phyloP scores from a whole-genome alignment of 2,888 invertebrate genomes.

The Gari tellinella region DNA sequence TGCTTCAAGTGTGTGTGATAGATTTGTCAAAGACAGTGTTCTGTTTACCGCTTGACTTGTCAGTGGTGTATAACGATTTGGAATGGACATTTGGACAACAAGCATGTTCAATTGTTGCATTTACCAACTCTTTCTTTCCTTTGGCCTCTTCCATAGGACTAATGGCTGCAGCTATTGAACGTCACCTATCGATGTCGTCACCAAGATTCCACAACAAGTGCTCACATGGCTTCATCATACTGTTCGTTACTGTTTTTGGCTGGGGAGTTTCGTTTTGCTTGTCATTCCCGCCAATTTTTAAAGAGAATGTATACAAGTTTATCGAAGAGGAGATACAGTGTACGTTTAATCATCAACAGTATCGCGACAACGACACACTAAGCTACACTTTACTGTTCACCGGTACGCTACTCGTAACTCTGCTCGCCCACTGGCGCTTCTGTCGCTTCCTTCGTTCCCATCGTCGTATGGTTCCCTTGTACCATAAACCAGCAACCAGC shows the following conservation, averaged over 20 bases:
- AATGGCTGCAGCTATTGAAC: conserved; percentile 75
- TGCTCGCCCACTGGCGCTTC: conserved; percentile 75
- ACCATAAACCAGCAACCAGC: conserved; percentile 77
- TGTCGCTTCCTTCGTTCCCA: conserved; percentile 76
- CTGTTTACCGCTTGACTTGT: conserved; percentile 79
- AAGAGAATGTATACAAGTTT: conserved; percentile 78
- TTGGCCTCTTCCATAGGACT: conserved; percentile 76
- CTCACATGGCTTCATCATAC: conserved; percentile 71
- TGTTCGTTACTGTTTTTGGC: conserved; percentile 71
- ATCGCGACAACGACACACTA: conserved; percentile 77
- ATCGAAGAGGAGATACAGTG: conserved; percentile 78
- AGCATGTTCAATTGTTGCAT: conserved; percentile 77
- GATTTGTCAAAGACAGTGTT: conserved; percentile 78
- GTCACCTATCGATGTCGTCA: conserved; percentile 74
- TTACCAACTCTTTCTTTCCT: conserved; percentile 79
- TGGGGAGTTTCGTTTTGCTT: conserved; percentile 77
- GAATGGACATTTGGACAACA: conserved; percentile 75
- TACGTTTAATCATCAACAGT: conserved; percentile 75
- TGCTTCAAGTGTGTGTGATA: conserved; percentile 76
- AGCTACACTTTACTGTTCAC: conserved; percentile 77
- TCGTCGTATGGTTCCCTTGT: conserved; percentile 78
- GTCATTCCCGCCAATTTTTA: conserved; percentile 80
- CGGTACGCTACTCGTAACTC: conserved; percentile 65
- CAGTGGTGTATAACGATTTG: conserved; percentile 75
- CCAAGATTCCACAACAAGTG: conserved; percentile 74